Evolutionary conservation across 2,113 vertebrate species (phyloP), one percentile per base, ranked within the genome.

Genomic region (Cyprinus carpio): DNA sequence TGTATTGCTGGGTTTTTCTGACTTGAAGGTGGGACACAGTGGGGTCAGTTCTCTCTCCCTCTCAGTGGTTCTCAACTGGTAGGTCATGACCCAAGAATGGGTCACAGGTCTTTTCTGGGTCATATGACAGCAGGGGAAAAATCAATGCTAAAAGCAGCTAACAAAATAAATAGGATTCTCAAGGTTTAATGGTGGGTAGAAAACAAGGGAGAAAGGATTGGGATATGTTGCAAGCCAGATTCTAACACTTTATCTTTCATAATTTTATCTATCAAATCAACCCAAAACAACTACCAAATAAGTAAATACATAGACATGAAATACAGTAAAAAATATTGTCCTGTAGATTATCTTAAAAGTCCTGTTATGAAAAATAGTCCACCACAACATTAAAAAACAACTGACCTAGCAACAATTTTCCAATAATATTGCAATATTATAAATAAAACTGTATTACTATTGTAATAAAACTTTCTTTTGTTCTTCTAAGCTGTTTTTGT

Each of bases 1-100:
- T 93, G 91, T 92, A 92, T 93, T 93, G 93, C 91, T 91, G 46
- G 7, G 46, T 43, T 23, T 90, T 9, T 43, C 40, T 40, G 40
- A 43, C 40, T 43, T 43, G 56, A 84, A 87, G 89, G 87, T 84
- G 89, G 86, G 88, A 43, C 62, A 85, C 85, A 56, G 90, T 89
- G 54, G 40, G 69, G 85, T 84, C 82, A 81, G 71, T 84, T 76
- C 8, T 46, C 84, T 46, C 87, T 89, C 86, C 74, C 71, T 77
- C 56, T 51, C 43, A 29, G 74, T 27, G 40, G n/a, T 54, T 51
- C 46, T 27, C 43, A 74, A 74, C 37, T 40, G 20, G 18, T 46
- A 23, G 71, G 40, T 46, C 40, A 46, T 25, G 71, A 43, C 40
- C 37, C 71, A 74, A 25, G 25, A 71, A 71, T 71, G 31, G 31